phyloP scores from a whole-genome alignment of 1,140 invertebrate genomes.

The Ceratoteleas bidentatus region DNA sequence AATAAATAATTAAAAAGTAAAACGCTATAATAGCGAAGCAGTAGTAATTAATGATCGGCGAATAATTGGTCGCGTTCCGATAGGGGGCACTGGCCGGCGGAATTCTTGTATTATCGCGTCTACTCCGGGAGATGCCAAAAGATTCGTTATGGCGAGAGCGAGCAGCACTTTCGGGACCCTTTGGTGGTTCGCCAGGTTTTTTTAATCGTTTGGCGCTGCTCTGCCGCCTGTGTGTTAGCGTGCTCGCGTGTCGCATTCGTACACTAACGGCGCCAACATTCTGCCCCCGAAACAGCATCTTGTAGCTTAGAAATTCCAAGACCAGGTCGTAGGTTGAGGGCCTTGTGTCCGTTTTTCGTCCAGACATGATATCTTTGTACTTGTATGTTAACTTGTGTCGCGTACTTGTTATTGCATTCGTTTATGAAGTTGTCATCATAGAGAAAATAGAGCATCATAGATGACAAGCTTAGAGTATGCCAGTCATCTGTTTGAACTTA shows the following conservation, averaged over 20 bases:
- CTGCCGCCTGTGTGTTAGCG: conserved; percentile 10
- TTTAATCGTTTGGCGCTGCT: conserved; percentile 7
- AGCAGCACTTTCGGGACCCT: conserved; percentile 44
- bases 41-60: conserved; percentile 20
- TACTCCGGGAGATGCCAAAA: conserved; percentile 44
- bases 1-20: too few relatives aligned
- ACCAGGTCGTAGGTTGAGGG: conserved; percentile 34
- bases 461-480: too few relatives aligned
- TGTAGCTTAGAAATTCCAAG: conserved; percentile 70
- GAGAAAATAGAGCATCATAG: too few relatives aligned
- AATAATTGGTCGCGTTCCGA: conserved; percentile 37
- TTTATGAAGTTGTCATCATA: background rate
- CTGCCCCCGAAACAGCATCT: conserved; percentile 72
- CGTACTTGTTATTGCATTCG: conserved; percentile 16
- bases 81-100: conserved; percentile 35
- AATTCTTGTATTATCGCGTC: conserved; percentile 51
- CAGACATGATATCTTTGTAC: conserved; percentile 55
- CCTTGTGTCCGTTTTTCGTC: conserved; percentile 35
- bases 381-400: conserved; percentile 11
- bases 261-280: conserved; percentile 74
- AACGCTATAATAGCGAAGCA: conserved; percentile 10
- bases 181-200: conserved; percentile 9
- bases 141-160: conserved; percentile 47
- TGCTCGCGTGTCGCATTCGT: conserved; percentile 55
- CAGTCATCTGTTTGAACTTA: too few relatives aligned